Evolutionary conservation across 2,888 invertebrate species (phyloP).

Genomic region (Drosophila buzzatii): DNA sequence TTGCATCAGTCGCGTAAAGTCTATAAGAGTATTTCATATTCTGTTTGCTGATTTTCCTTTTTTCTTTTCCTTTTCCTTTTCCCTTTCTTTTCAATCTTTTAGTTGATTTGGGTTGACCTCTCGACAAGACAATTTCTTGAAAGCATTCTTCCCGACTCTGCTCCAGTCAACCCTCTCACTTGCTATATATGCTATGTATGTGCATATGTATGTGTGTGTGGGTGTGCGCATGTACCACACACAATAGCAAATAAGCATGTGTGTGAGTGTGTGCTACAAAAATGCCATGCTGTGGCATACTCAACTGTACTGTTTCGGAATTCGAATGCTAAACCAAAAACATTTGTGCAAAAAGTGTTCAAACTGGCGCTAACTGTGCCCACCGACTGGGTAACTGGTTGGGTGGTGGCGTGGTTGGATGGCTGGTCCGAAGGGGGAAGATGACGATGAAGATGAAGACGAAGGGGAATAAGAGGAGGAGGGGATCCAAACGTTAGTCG

Average conservation of each 20-base stretch:
- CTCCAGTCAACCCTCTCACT: conserved; percentile 10
- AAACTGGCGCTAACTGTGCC: conserved; percentile 56
- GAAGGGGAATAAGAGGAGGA: conserved; percentile 1
- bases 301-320: conserved; percentile 77
- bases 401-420: conserved; percentile 4
- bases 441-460: not conserved
- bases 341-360: conserved; percentile 75
- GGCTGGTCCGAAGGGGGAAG: not conserved
- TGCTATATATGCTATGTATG: not conserved
- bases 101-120: conserved; percentile 46
- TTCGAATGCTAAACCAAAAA: conserved; percentile 74
- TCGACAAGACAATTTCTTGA: conserved; percentile 38
- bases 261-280: conserved; percentile 45
- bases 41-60: not conserved
- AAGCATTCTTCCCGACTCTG: conserved; percentile 1
- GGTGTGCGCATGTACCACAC: conserved; percentile 64
- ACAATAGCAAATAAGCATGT: conserved; percentile 39
- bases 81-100: conserved; percentile 7
- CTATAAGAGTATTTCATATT: not conserved
- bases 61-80: not conserved
- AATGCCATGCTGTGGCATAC: conserved; percentile 75
- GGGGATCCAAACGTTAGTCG: conserved; percentile 26
- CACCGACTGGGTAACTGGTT: conserved; percentile 7
- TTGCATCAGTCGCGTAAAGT: not conserved
- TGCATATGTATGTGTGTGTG: conserved; percentile 26